Conservation (phyloP, 2,113 vertebrate genomes). For the Pachypanchax playfairii region DNA sequence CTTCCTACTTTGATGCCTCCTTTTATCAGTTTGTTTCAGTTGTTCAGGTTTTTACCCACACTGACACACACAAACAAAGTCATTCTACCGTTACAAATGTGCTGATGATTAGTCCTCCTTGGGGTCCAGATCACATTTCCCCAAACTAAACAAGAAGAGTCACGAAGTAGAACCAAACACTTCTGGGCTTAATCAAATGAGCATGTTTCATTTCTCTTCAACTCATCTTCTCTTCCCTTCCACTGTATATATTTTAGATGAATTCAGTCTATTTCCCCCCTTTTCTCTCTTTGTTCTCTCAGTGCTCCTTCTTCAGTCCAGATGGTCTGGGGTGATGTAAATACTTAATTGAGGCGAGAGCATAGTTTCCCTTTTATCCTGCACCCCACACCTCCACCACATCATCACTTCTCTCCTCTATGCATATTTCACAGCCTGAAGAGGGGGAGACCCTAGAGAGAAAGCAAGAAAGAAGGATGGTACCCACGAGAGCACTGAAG, state of each 20-base stretch:
- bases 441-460: constrained; percentile 6
- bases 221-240: constrained; percentile 25
- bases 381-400: constrained; percentile 13
- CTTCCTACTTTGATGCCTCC: constrained; percentile 35
- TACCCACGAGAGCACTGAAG: constrained; percentile 1
- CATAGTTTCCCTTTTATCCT: constrained; percentile 25
- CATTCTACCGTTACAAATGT: constrained; percentile 44
- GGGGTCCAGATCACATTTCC: constrained; percentile 48
- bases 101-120: constrained; percentile 56
- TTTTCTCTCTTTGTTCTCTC: constrained; percentile 13
- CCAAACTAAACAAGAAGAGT: constrained; percentile 45
- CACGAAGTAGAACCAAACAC: constrained; percentile 37
- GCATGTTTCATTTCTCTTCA: constrained; percentile 36
- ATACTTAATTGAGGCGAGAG: constrained; percentile 56
- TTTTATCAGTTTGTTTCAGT: constrained; percentile 57
- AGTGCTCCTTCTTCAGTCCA: constrained; percentile 34
- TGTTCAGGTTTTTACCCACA: neutral
- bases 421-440: constrained; percentile 49
- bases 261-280: neutral
- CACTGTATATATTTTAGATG: constrained; percentile 23
- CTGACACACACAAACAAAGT: neutral
- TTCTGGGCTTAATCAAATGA: constrained; percentile 36
- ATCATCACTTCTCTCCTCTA: constrained; percentile 33
- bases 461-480: constrained; percentile 13
- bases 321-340: constrained; percentile 54